Conservation (phyloP, 2,797 vertebrate genomes). For the Enteromius fasciolatus region DNA sequence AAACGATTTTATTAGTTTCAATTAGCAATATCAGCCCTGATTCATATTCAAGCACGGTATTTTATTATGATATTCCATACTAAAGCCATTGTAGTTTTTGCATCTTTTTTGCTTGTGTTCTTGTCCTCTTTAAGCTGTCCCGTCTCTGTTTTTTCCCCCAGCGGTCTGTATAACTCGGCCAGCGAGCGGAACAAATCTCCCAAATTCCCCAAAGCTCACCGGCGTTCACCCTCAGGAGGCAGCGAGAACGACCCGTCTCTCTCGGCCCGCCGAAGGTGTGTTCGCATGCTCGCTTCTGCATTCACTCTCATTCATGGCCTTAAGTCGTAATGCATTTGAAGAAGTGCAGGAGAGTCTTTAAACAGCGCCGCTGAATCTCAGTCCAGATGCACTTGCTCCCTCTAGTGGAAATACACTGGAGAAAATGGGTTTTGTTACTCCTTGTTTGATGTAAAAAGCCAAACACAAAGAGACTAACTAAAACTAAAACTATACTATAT, state of each 20-base stretch:
- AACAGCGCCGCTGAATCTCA: neutral
- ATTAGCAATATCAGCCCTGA: neutral
- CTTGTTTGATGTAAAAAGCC: neutral
- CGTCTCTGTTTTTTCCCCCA: slow-evolving; percentile 52
- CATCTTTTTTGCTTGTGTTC: neutral
- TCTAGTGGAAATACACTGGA: slow-evolving; percentile 50
- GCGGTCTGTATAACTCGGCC: slow-evolving; percentile 84
- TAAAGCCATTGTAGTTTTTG: neutral
- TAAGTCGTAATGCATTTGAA: slow-evolving; percentile 1
- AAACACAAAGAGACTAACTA: neutral
- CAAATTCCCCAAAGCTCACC: slow-evolving; percentile 82
- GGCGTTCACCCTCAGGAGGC: slow-evolving; percentile 79
- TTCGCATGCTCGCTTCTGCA: neutral
- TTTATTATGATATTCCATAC: neutral
- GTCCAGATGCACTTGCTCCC: slow-evolving; percentile 36
- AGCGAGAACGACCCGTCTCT: slow-evolving; percentile 81
- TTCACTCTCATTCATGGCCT: neutral
- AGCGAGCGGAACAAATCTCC: slow-evolving; percentile 83
- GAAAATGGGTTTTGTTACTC: neutral
- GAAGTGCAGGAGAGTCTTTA: neutral
- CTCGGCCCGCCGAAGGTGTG: slow-evolving; percentile 77
- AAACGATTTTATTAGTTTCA: neutral
- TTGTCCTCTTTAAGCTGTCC: neutral
- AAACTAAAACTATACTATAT: neutral
- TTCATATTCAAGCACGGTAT: neutral